Evolutionary conservation across 2,113 vertebrate genomes (phyloP).

Genomic region (Pterocles burchelli): DNA sequence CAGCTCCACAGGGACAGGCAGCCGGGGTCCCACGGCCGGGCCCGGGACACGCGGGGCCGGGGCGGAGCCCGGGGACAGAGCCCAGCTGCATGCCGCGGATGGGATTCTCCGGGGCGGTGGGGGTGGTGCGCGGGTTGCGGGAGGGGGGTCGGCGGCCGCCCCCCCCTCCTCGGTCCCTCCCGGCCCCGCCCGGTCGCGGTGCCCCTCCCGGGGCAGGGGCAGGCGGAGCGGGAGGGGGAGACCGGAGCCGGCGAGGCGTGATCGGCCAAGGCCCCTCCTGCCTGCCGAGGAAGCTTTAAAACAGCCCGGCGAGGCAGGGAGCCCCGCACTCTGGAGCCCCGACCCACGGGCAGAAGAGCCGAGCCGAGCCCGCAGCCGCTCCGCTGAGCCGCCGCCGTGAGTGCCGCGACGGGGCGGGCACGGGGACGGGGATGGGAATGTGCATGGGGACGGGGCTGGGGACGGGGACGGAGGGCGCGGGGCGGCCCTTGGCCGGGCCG

Average conservation of each 20-base stretch:
- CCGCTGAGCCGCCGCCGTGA: background rate
- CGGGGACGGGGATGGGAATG: accelerated
- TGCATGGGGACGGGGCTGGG: accelerated
- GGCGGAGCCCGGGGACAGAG: no score
- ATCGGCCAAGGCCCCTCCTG: slow-evolving; percentile 77
- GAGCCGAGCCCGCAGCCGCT: background rate
- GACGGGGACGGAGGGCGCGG: background rate
- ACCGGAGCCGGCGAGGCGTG: slow-evolving; percentile 60
- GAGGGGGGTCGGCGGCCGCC: background rate
- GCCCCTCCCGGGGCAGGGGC: background rate
- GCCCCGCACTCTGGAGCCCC: slow-evolving; percentile 24
- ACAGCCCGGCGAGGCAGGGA: background rate
- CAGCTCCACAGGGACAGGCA: accelerated
- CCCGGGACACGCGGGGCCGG: background rate
- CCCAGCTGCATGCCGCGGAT: background rate
- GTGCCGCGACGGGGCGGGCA: background rate
- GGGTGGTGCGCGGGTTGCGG: background rate
- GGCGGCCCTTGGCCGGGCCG: background rate
- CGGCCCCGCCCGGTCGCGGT: background rate
- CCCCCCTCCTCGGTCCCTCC: background rate
- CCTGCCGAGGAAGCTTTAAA: slow-evolving; percentile 70
- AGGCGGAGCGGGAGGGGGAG: background rate
- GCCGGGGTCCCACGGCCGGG: background rate
- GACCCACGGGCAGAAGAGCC: background rate
- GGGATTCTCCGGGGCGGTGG: background rate